Base-by-base conservation (phyloP, 2,797 vertebrate species). In the Eutrigla gurnardus region DNA sequence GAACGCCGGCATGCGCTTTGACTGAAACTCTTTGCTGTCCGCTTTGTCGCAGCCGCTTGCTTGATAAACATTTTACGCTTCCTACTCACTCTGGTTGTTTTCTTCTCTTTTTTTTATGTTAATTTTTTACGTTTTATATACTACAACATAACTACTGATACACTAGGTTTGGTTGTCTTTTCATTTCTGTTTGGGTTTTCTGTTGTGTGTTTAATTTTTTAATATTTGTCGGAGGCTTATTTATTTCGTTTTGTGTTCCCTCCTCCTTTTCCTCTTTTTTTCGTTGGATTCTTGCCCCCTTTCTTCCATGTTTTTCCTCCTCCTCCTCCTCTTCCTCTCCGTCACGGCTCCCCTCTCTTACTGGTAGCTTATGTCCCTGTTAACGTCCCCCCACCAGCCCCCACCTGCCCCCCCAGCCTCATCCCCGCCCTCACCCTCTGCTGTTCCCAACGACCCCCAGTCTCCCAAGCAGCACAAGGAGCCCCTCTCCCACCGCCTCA, bases 381-480 rank as follows among this genome's bases (percentile, higher is more conserved):
- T 99, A 98, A 97, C 97, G 82, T 97, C 97, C 96, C 97, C 98
- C 89, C 96, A 93, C 95, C 97, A 97, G 96, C 96, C 97, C 93
- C 98, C 97, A 90, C 97, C 93, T 81, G 91, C 93, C 86, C 93
- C 93, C 89, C 92, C 93, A 83, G 87, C 93, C 89, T 89, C 91
- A 95, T 90, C 96, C 96, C 97, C 95, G 93, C 97, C 97, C 94
- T 97, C 97, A 96, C 96, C 97, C 96, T 97, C 96, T 98, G 96
- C 97, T 97, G 96, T 98, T 97, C 97, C 97, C 96, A 98, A 97
- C 95, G 98, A 98, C 96, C 96, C 98, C 95, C 98, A 98, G 95
- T 99, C 97, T 97, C 98, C 98, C 96, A 98, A 99, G 97, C 98
- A 98, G 96, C 96, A 95, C 91, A 98, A 98, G 97, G 98, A 99